Percentiles rank a stretch among this genome's conserved stretches.
Evolutionary conservation across 2,888 invertebrate species (phyloP).

Genomic region (Caenorhabditis becei): DNA sequence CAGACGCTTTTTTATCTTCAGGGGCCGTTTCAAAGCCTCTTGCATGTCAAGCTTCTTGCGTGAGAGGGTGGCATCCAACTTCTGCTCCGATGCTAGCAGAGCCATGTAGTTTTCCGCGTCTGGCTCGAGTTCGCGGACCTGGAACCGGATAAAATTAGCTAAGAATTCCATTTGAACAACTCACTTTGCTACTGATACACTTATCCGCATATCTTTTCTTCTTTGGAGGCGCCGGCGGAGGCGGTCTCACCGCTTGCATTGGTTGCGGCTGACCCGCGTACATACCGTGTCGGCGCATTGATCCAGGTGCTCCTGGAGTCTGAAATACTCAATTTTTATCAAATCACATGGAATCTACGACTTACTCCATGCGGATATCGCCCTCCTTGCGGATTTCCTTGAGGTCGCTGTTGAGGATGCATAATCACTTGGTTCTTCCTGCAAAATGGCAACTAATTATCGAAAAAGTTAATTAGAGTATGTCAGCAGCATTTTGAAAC

Average conservation of each 20-base stretch:
- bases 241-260: conserved; percentile 31
- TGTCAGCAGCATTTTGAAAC: no score
- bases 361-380: conserved; percentile 25
- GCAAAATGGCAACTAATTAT: not conserved
- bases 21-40: conserved; percentile 96
- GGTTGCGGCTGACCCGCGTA: conserved; percentile 47
- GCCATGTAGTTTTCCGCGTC: conserved; percentile 99
- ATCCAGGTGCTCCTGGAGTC: conserved; percentile 11
- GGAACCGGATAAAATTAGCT: not conserved
- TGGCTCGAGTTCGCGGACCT: conserved; percentile 89
- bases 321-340: not conserved
- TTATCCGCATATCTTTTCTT: conserved; percentile 78
- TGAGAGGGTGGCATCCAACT: conserved; percentile 98
- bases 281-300: conserved; percentile 47
- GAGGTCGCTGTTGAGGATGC: conserved; percentile 31
- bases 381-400: conserved; percentile 1
- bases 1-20: conserved; percentile 95
- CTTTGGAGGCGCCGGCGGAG: conserved; percentile 53
- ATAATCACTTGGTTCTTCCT: not conserved
- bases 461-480: not conserved
- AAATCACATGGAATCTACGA: no score
- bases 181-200: conserved; percentile 75
- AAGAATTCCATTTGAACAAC: not conserved
- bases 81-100: conserved; percentile 95
- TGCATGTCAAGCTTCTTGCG: conserved; percentile 94